These are phyloP conservation scores for Sander lucioperca DNA, from an alignment of 2,113 vertebrate species.

Conservation along the genomic window DNA sequence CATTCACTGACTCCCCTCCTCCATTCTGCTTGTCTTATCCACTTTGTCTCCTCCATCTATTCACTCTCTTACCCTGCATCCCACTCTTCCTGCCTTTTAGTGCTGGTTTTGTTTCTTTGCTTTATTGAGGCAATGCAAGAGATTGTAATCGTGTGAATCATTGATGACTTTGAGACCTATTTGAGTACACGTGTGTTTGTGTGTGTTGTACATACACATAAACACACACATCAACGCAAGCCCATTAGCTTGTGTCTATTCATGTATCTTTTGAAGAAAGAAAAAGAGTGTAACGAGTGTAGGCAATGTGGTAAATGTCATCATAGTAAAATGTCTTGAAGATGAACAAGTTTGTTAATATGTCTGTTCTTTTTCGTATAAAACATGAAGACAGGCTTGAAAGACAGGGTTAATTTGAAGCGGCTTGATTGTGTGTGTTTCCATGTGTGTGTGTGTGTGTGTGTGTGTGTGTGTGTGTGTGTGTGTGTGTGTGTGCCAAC, in stretches of 20 bases:
- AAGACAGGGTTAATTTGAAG: slow-evolving; percentile 15
- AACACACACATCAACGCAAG: not conserved
- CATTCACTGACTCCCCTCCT: slow-evolving; percentile 47
- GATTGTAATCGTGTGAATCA: slow-evolving; percentile 56
- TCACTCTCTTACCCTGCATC: slow-evolving; percentile 46
- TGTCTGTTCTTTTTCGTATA: slow-evolving; percentile 11
- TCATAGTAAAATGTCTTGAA: slow-evolving; percentile 11
- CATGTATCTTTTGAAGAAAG: slow-evolving; percentile 4
- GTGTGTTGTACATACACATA: not conserved
- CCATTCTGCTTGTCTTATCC: slow-evolving; percentile 57
- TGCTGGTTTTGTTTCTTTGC: slow-evolving; percentile 48
- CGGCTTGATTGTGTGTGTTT: slow-evolving; percentile 4
- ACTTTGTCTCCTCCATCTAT: slow-evolving; percentile 61
- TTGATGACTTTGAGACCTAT: slow-evolving; percentile 48
- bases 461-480: slow-evolving; percentile 11
- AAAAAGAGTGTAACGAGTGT: not conserved
- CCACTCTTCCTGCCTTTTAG: slow-evolving; percentile 54
- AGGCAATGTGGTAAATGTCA: not conserved
- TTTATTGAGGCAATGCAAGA: slow-evolving; percentile 50
- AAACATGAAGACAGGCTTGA: slow-evolving; percentile 7
- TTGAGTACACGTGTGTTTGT: slow-evolving; percentile 20
- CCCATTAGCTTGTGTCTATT: slow-evolving; percentile 40
- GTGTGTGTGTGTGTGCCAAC: slow-evolving; percentile 18
- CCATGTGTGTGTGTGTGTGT: slow-evolving; percentile 16
- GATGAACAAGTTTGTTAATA: not conserved